Evolutionary conservation across 2,888 invertebrate genomes (phyloP).

Genomic region (Hedya salicella): DNA sequence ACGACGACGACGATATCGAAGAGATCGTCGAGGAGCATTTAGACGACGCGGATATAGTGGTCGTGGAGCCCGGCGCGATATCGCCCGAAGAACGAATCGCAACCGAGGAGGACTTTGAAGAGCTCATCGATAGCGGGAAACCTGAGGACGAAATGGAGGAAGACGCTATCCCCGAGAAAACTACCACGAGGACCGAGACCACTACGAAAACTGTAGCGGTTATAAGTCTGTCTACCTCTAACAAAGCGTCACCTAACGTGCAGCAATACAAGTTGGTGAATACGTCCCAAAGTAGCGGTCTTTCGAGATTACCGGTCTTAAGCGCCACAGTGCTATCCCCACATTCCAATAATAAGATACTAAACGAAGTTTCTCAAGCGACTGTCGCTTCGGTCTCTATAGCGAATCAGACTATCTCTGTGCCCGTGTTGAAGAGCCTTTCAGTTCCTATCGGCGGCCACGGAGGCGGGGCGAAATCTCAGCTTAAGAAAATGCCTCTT

Average conservation of each 20-base stretch:
- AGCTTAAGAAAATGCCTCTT: slow-evolving; percentile 71
- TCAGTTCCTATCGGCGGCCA: slow-evolving; percentile 71
- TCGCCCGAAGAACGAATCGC: slow-evolving; percentile 87
- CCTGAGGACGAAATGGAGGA: slow-evolving; percentile 80
- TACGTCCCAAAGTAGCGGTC: slow-evolving; percentile 59
- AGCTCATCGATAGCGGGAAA: slow-evolving; percentile 86
- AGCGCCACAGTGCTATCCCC: slow-evolving; percentile 70
- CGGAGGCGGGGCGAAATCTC: slow-evolving; percentile 59
- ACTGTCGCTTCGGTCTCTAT: slow-evolving; percentile 84
- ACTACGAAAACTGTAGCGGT: slow-evolving; percentile 83
- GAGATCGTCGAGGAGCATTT: slow-evolving; percentile 67
- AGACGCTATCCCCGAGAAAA: slow-evolving; percentile 64
- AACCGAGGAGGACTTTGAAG: slow-evolving; percentile 88
- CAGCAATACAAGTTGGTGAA: slow-evolving; percentile 80
- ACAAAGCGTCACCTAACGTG: slow-evolving; percentile 68
- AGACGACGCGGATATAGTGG: slow-evolving; percentile 87
- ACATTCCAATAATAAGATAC: slow-evolving; percentile 76
- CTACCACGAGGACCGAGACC: slow-evolving; percentile 80
- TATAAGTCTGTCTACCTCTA: slow-evolving; percentile 78
- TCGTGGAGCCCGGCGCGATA: slow-evolving; percentile 85
- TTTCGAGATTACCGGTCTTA: slow-evolving; percentile 72
- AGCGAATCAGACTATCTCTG: slow-evolving; percentile 81
- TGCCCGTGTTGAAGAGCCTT: slow-evolving; percentile 77
- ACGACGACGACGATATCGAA: slow-evolving; percentile 66
- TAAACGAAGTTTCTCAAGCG: slow-evolving; percentile 85